Percentiles rank a stretch among this genome's conserved stretches.
These are phyloP conservation scores for Tigriopus californicus DNA, from an alignment of 2,888 invertebrate species.

Conservation along the genomic window DNA sequence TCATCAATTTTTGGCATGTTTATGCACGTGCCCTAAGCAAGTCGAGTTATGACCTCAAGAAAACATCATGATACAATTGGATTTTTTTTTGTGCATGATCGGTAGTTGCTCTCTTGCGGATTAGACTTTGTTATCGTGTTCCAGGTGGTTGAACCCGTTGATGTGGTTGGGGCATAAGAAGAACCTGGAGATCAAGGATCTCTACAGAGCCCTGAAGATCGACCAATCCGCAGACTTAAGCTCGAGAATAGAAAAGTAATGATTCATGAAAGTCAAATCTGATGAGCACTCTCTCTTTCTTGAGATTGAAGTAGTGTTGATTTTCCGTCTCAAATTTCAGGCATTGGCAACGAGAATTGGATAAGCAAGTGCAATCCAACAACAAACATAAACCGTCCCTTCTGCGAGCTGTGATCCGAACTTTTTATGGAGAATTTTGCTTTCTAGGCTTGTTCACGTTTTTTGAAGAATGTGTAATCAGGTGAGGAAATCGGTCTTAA, in stretches of 20 bases:
- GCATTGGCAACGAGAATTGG: conserved; percentile 39
- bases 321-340: conserved; percentile 24
- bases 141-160: conserved; percentile 56
- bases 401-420: conserved; percentile 1
- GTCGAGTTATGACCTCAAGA: too few relatives aligned
- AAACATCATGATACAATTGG: too few relatives aligned
- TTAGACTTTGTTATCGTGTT: conserved; percentile 22
- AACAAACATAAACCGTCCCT: conserved; percentile 8
- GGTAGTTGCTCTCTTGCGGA: too few relatives aligned
- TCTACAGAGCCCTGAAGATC: conserved; percentile 45
- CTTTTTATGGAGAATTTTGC: conserved; percentile 6
- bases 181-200: conserved; percentile 49
- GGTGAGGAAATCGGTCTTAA: too few relatives aligned
- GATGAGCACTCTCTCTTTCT: neutral
- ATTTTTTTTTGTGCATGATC: too few relatives aligned
- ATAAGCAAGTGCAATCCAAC: conserved; percentile 24
- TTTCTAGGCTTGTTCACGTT: conserved; percentile 8
- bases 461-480: conserved; percentile 4
- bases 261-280: conserved; percentile 16
- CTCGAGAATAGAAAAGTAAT: conserved; percentile 44
- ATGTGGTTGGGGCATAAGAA: conserved; percentile 54
- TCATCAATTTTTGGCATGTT: neutral
- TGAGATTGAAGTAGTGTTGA: neutral
- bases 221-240: conserved; percentile 51
- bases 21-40: too few relatives aligned